These are phyloP conservation scores for Rotaria socialis DNA, from an alignment of 2,888 invertebrate genomes.

Conservation along the genomic window DNA sequence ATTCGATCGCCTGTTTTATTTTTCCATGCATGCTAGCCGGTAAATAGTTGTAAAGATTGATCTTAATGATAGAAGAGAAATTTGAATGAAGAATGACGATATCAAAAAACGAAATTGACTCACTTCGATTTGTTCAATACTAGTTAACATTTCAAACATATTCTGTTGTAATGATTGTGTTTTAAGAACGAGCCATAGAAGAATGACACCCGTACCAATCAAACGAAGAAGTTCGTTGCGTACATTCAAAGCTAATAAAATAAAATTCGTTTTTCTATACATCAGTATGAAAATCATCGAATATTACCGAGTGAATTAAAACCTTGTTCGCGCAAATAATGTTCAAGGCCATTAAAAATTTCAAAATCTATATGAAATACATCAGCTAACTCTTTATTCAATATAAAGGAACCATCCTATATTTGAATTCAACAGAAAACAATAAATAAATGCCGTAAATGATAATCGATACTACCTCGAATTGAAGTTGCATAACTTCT, in stretches of 20 bases:
- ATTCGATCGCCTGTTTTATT: not conserved
- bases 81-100: too few species aligned
- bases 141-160: not conserved
- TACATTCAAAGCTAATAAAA: not conserved
- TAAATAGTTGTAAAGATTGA: not conserved
- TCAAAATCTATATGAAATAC: not conserved
- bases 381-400: not conserved
- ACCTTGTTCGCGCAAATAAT: not conserved
- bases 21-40: not conserved
- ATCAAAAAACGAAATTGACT: not conserved
- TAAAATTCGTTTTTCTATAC: not conserved
- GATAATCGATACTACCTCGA: not conserved
- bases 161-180: not conserved
- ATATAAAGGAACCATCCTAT: not conserved
- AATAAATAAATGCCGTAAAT: not conserved
- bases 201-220: not conserved
- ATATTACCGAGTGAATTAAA: slow-evolving; percentile 1
- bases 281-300: not conserved
- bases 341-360: not conserved
- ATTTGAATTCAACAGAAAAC: not conserved
- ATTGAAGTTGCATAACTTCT: not conserved
- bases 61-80: not conserved
- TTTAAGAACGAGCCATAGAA: not conserved
- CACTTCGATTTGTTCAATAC: not conserved
- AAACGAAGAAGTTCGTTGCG: not conserved